Evolutionary conservation across 2,888 invertebrate genomes (phyloP).

Genomic region (Rhaphigaster nebulosa): DNA sequence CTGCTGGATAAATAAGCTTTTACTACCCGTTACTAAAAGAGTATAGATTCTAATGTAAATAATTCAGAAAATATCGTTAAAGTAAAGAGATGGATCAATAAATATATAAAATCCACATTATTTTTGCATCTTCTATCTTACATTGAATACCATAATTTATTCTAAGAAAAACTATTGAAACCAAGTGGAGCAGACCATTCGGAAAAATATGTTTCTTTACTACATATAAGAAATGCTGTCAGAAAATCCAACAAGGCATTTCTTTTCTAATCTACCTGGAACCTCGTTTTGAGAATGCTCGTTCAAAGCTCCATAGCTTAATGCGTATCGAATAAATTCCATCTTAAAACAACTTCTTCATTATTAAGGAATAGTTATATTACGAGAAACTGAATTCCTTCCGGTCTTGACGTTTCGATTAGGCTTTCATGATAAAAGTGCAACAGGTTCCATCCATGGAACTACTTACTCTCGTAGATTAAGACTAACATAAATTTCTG

Average conservation of each 20-base stretch:
- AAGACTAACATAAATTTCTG: no score
- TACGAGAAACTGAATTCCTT: constrained; percentile 2
- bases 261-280: not conserved
- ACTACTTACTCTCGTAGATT: no score
- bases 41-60: no score
- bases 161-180: not conserved
- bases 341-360: not conserved
- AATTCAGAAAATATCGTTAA: no score
- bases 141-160: no score
- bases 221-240: not conserved
- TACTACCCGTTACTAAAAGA: no score
- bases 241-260: not conserved
- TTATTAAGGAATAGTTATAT: not conserved
- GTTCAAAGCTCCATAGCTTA: not conserved
- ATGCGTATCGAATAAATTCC: not conserved
- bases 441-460: not conserved
- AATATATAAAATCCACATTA: no score
- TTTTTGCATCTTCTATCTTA: no score
- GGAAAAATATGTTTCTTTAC: not conserved
- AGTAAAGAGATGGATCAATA: no score
- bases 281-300: not conserved
- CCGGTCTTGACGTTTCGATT: not conserved
- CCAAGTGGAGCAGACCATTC: not conserved
- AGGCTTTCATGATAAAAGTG: not conserved
- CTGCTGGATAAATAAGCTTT: no score